A percentile compares a stretch with the other conserved stretches of the same genome.
phyloP scores from a whole-genome alignment of 2,888 invertebrate genomes.

The Tethea ocularis region DNA sequence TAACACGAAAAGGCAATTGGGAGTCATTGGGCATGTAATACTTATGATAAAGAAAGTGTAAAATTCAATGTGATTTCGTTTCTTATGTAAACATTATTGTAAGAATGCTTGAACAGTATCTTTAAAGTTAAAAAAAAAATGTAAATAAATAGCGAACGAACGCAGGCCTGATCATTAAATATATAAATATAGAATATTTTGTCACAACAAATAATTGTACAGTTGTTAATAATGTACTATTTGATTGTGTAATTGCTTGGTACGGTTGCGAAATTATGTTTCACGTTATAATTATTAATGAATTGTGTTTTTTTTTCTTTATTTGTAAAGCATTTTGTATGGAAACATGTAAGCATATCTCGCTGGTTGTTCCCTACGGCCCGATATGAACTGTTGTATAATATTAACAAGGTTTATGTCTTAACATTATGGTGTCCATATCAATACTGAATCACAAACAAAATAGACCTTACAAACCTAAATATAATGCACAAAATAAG shows the following conservation, averaged over 20 bases:
- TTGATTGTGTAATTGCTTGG: conserved; percentile 62
- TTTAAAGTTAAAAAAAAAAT: conserved; percentile 42
- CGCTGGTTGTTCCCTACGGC: conserved; percentile 7
- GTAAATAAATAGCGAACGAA: conserved; percentile 75
- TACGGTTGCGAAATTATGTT: conserved; percentile 67
- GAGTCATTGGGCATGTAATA: conserved; percentile 63
- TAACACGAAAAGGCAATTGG: conserved; percentile 21
- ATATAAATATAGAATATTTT: conserved; percentile 57
- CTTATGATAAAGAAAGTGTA: conserved; percentile 56
- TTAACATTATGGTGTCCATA: background rate
- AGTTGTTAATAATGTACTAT: conserved; percentile 32
- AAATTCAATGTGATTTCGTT: conserved; percentile 22
- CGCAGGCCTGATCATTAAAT: conserved; percentile 68
- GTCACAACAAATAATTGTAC: conserved; percentile 64
- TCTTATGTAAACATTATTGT: conserved; percentile 9
- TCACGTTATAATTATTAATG: conserved; percentile 52
- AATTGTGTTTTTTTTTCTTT: conserved; percentile 54
- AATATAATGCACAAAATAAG: conserved; percentile 1
- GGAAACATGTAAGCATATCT: conserved; percentile 14
- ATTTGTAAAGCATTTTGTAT: conserved; percentile 31
- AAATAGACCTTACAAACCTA: background rate
- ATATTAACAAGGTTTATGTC: background rate
- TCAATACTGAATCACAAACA: background rate
- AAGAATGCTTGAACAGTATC: conserved; percentile 46
- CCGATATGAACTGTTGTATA: background rate